Conservation (phyloP, 2,797 vertebrate species). For the Luscinia megarhynchos region DNA sequence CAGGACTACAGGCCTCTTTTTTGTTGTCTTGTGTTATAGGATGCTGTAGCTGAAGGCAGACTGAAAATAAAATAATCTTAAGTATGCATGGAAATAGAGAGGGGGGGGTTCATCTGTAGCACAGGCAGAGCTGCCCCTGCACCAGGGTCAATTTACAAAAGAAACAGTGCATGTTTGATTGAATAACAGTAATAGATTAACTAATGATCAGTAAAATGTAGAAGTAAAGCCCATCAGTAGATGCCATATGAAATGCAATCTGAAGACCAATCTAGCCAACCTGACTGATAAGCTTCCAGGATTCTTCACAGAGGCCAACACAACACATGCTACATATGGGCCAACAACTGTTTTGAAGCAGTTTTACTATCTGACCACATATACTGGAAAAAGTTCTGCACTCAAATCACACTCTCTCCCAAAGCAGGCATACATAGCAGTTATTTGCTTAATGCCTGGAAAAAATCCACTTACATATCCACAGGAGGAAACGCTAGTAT, state of each 20-base stretch:
- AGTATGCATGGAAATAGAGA: neutral
- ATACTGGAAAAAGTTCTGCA: neutral
- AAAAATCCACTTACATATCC: neutral
- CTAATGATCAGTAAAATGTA: neutral
- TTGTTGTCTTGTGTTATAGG: neutral
- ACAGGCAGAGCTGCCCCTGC: neutral
- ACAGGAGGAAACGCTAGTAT: neutral
- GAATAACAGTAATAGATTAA: neutral
- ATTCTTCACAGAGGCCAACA: neutral
- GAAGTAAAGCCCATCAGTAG: neutral
- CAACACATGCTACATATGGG: neutral
- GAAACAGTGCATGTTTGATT: neutral
- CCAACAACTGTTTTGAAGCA: neutral
- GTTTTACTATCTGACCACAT: neutral
- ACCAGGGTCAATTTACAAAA: neutral
- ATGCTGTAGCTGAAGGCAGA: neutral
- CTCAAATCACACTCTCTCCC: neutral
- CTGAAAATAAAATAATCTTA: neutral
- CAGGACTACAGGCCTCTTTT: neutral
- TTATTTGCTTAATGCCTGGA: neutral
- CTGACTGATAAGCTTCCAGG: neutral
- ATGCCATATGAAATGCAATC: neutral
- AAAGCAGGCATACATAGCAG: neutral
- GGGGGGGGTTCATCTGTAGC: neutral
- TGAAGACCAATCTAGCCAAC: neutral